These are phyloP conservation scores for Periphyllus acericola DNA, from an alignment of 2,888 invertebrate genomes.

Conservation along the genomic window DNA sequence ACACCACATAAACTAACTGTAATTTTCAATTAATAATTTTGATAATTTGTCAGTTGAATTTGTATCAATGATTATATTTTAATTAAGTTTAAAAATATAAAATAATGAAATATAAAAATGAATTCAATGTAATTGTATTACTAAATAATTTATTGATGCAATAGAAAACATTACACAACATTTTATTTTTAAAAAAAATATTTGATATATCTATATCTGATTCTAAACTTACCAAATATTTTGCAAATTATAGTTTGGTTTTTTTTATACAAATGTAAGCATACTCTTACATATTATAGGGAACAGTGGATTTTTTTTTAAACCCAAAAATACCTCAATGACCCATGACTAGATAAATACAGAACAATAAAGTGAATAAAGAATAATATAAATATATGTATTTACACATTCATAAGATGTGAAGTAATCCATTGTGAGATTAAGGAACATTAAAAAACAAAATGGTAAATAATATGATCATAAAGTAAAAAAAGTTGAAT, in stretches of 20 bases:
- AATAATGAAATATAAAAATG: not conserved
- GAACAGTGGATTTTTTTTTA: not conserved
- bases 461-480: no score
- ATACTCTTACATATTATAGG: not conserved
- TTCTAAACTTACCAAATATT: slow-evolving; percentile 1
- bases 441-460: no score
- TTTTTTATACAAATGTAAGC: not conserved
- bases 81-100: no score
- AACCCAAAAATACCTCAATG: not conserved
- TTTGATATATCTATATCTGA: not conserved
- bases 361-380: not conserved
- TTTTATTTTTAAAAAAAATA: not conserved
- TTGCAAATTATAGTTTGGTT: not conserved
- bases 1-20: no score
- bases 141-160: not conserved
- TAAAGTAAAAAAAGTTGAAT: no score
- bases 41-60: no score
- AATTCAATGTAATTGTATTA: not conserved
- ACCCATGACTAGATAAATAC: not conserved
- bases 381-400: not conserved
- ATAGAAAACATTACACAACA: not conserved
- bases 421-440: not conserved
- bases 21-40: no score
- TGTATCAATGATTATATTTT: no score
- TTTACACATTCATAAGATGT: not conserved